phyloP scores from a whole-genome alignment of 35 echinoderm and acorn worm species.

The Chiridota heheva region DNA sequence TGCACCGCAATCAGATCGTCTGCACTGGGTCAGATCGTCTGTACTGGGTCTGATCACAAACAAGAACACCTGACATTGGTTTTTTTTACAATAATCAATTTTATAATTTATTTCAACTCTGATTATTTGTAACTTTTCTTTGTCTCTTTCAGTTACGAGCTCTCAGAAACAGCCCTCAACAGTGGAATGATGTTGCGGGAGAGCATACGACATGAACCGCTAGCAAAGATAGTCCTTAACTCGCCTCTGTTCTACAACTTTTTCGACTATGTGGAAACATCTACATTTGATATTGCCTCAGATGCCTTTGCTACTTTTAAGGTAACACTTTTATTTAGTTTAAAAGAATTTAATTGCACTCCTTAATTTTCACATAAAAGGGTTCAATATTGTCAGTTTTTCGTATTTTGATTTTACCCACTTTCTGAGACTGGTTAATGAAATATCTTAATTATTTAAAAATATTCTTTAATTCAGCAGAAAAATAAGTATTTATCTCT shows the following conservation, averaged over 20 bases:
- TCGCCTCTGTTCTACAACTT: slow-evolving; percentile 63
- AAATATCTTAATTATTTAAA: not conserved
- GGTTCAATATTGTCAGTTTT: not conserved
- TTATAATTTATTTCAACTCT: too few species aligned
- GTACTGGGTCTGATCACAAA: too few species aligned
- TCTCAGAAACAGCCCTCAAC: slow-evolving; percentile 76
- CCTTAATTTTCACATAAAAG: not conserved
- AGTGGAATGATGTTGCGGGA: slow-evolving; percentile 89
- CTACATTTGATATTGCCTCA: slow-evolving; percentile 95
- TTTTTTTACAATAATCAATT: too few species aligned
- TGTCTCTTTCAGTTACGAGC: slow-evolving; percentile 71
- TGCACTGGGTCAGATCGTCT: too few species aligned
- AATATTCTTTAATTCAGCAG: too few species aligned
- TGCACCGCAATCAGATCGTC: too few species aligned
- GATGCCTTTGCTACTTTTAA: slow-evolving; percentile 98
- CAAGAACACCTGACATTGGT: too few species aligned
- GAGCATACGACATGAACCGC: slow-evolving; percentile 65
- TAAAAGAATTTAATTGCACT: not conserved
- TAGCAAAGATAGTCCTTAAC: slow-evolving; percentile 73
- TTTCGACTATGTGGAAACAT: slow-evolving; percentile 87
- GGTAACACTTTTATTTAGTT: slow-evolving; percentile 13
- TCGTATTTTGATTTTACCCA: not conserved
- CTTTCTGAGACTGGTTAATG: not conserved
- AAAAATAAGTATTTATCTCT: too few species aligned
- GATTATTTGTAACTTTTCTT: too few species aligned